Evolutionary conservation across 2,113 vertebrate genomes (phyloP).

Genomic region (Delphinus delphis): DNA sequence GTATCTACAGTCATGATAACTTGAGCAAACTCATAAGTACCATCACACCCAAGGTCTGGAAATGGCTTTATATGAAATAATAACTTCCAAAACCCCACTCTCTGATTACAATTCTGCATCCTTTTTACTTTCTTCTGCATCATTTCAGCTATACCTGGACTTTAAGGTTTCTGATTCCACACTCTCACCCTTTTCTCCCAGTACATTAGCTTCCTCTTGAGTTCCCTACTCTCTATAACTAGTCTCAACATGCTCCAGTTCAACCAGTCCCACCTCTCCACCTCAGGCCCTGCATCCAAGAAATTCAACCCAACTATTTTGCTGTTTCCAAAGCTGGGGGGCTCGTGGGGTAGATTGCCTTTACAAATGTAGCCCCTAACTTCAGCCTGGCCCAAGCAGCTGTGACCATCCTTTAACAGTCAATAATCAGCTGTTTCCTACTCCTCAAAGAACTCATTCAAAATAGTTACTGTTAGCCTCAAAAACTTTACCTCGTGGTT

Average conservation of each 20-base stretch:
- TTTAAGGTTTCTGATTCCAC: background rate
- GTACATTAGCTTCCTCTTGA: background rate
- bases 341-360: background rate
- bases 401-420: background rate
- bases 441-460: background rate
- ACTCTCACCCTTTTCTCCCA: background rate
- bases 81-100: background rate
- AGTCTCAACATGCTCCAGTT: background rate
- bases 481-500: background rate
- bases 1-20: background rate
- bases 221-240: background rate
- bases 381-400: background rate
- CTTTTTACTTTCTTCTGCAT: background rate
- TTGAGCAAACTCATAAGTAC: background rate
- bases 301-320: background rate
- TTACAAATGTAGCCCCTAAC: background rate
- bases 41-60: background rate
- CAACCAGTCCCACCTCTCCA: background rate
- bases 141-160: background rate
- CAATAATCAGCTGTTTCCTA: background rate
- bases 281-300: rapidly evolving
- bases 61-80: background rate
- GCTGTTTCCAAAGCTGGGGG: background rate
- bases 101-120: background rate
- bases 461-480: background rate